Conservation (phyloP, 2,888 invertebrate species). For the Myathropa florea region DNA sequence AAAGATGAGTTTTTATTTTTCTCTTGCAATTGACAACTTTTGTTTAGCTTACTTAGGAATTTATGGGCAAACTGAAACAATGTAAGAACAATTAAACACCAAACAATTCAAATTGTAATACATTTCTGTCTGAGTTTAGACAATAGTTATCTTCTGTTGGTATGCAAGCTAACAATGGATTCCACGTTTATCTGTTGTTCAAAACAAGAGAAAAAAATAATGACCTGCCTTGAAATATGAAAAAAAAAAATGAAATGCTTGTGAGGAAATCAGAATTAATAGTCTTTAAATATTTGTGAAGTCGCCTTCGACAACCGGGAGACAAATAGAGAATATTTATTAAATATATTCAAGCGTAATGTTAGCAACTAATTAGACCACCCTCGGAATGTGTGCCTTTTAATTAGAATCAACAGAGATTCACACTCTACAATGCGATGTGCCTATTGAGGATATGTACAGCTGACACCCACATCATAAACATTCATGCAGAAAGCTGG, state of each 20-base stretch:
- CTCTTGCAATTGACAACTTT: background rate
- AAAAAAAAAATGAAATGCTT: too few species aligned
- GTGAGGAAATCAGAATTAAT: too few species aligned
- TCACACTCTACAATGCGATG: background rate
- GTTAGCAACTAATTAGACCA: conserved; percentile 25
- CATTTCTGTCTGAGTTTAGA: background rate
- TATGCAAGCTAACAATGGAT: too few species aligned
- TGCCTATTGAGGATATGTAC: background rate
- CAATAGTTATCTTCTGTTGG: too few species aligned
- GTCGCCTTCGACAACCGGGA: too few species aligned
- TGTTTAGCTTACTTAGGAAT: background rate
- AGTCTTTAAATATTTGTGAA: too few species aligned
- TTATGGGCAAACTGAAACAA: background rate
- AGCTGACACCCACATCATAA: conserved; percentile 15
- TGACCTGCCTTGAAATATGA: too few species aligned
- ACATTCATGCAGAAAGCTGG: background rate
- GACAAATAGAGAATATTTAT: background rate
- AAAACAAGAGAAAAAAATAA: too few species aligned
- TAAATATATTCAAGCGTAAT: background rate
- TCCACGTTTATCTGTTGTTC: too few species aligned
- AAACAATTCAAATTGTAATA: background rate
- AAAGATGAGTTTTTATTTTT: too few species aligned
- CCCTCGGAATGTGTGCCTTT: background rate
- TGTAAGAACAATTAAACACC: background rate
- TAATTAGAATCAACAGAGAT: conserved; percentile 17